Conservation (phyloP, 2,113 vertebrate species). For the Pangasianodon hypophthalmus region DNA sequence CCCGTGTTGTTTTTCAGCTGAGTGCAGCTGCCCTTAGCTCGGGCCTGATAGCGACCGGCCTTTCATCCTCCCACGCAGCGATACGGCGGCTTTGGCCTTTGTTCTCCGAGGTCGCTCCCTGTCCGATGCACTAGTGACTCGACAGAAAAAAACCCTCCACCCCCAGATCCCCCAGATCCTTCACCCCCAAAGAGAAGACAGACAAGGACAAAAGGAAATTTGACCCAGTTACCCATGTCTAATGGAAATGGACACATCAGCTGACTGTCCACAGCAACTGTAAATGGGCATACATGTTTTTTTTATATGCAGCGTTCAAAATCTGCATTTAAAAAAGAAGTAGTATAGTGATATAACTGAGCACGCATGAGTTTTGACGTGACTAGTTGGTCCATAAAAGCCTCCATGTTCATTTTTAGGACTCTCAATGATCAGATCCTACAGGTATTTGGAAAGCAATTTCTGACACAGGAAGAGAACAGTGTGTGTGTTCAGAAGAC, state of each 20-base stretch:
- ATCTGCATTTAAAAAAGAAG: neutral
- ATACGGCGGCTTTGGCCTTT: constrained; percentile 55
- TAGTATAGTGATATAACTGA: neutral
- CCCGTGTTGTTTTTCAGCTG: constrained; percentile 46
- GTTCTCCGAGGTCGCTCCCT: constrained; percentile 53
- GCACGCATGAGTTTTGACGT: neutral
- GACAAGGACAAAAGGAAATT: constrained; percentile 22
- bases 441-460: constrained; percentile 10
- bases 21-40: constrained; percentile 55
- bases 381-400: neutral
- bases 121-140: constrained; percentile 41
- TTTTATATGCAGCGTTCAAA: neutral
- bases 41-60: constrained; percentile 53
- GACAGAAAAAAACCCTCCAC: constrained; percentile 23
- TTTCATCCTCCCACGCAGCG: constrained; percentile 59
- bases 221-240: constrained; percentile 6
- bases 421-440: neutral
- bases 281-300: neutral
- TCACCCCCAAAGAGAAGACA: constrained; percentile 1
- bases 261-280: constrained; percentile 16
- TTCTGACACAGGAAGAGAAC: constrained; percentile 18
- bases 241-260: constrained; percentile 26
- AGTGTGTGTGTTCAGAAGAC: neutral
- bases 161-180: constrained; percentile 22
- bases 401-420: neutral